phyloP scores from a whole-genome alignment of 2,888 invertebrate genomes.

The Labia minor region DNA sequence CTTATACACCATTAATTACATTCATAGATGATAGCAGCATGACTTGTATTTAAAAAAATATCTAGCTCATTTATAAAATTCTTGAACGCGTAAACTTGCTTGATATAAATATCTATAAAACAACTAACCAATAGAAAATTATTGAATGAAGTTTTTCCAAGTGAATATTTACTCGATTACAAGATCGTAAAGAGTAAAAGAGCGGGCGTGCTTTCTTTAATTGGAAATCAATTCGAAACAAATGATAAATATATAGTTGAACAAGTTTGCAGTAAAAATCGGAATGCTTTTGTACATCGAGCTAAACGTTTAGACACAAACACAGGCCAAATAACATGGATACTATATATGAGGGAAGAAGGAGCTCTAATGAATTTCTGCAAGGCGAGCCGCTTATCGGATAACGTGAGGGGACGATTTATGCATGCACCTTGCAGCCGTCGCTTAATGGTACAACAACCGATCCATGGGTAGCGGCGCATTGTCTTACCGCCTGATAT shows the following conservation, averaged over 20 bases:
- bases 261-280: not conserved
- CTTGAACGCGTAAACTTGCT: too few species aligned
- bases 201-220: not conserved
- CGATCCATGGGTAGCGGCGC: not conserved
- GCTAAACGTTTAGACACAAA: too few species aligned
- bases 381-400: not conserved
- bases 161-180: not conserved
- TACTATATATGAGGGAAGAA: not conserved
- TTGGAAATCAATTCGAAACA: conserved; percentile 1
- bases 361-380: not conserved
- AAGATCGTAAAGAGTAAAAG: not conserved
- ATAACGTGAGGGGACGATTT: not conserved
- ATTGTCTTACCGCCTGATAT: not conserved
- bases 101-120: too few species aligned
- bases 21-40: too few species aligned
- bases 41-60: too few species aligned
- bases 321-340: too few species aligned
- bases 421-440: not conserved
- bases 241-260: conserved; percentile 7
- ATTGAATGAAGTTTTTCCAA: not conserved
- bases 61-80: too few species aligned
- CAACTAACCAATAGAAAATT: too few species aligned
- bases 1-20: too few species aligned
- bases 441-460: not conserved
- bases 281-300: not conserved